These are phyloP conservation scores for Zaprionus bogoriensis DNA, from an alignment of 2,888 invertebrate genomes.

Conservation along the genomic window DNA sequence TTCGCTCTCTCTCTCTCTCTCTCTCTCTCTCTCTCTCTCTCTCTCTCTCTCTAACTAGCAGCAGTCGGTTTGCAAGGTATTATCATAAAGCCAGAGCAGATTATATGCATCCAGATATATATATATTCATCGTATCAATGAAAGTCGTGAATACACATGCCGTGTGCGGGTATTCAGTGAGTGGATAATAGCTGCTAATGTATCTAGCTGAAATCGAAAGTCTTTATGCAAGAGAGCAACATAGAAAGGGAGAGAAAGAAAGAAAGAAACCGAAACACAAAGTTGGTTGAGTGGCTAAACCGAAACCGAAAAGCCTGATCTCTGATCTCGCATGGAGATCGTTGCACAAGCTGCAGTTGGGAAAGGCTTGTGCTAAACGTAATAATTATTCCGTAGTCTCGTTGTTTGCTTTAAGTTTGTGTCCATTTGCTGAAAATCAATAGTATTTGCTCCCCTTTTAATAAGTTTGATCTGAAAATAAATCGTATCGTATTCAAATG, in stretches of 20 bases:
- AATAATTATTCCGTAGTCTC: neutral
- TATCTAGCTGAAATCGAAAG: constrained; percentile 43
- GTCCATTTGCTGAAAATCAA: neutral
- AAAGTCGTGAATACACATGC: neutral
- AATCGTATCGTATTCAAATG: neutral
- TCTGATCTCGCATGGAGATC: constrained; percentile 3
- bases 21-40: constrained; percentile 6
- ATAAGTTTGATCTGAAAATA: neutral
- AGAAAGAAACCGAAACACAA: neutral
- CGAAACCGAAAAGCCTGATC: constrained; percentile 11
- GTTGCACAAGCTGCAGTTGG: constrained; percentile 8
- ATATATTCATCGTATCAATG: neutral
- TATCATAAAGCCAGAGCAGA: neutral
- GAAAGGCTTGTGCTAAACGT: neutral
- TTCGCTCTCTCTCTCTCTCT: neutral
- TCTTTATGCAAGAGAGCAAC: neutral
- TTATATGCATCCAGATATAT: neutral
- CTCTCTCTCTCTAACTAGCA: constrained; percentile 1
- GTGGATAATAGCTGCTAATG: constrained; percentile 33
- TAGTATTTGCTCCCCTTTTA: neutral
- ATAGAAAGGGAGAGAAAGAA: constrained; percentile 1
- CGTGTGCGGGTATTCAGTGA: neutral
- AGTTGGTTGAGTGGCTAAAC: constrained; percentile 3
- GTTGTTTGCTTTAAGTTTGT: neutral
- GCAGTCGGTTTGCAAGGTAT: neutral